Evolutionary conservation across 2,888 invertebrate genomes (phyloP).

Genomic region (Leptothorax acervorum): DNA sequence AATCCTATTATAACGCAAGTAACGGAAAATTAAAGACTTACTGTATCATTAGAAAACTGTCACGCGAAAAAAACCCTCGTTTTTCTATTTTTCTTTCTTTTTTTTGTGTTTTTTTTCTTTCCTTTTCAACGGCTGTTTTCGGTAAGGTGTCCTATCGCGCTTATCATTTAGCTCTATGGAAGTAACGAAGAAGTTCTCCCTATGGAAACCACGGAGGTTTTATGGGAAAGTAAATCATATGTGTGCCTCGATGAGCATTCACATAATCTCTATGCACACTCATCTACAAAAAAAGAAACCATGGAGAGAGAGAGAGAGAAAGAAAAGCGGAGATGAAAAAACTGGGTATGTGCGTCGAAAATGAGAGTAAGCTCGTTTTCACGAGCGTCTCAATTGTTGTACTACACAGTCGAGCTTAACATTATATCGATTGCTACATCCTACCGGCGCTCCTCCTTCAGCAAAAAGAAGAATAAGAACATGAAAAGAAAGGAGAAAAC

Average conservation of each 20-base stretch:
- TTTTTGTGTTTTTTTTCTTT: neutral
- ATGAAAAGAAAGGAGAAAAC: constrained; percentile 35
- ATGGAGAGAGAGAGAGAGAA: constrained; percentile 44
- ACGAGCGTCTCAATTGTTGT: constrained; percentile 42
- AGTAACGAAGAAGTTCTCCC: constrained; percentile 14
- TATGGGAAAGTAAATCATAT: constrained; percentile 21
- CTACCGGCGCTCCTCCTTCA: constrained; percentile 5
- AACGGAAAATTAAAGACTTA: constrained; percentile 75
- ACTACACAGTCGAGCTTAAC: constrained; percentile 55
- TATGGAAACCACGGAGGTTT: neutral
- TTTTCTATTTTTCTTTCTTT: neutral
- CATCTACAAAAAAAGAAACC: constrained; percentile 6
- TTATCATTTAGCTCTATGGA: constrained; percentile 69
- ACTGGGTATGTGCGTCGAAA: constrained; percentile 35
- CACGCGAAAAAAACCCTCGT: constrained; percentile 66
- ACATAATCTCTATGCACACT: neutral
- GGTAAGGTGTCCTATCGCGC: constrained; percentile 60
- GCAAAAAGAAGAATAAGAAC: neutral
- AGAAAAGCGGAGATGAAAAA: constrained; percentile 37
- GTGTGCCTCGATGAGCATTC: constrained; percentile 17
- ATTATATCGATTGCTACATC: constrained; percentile 37
- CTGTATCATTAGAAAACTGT: constrained; percentile 80
- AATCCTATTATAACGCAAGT: constrained; percentile 66
- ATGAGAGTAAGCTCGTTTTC: constrained; percentile 18
- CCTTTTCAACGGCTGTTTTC: constrained; percentile 20